phyloP scores from a whole-genome alignment of 2,113 vertebrate species.

The Aphyosemion australe region DNA sequence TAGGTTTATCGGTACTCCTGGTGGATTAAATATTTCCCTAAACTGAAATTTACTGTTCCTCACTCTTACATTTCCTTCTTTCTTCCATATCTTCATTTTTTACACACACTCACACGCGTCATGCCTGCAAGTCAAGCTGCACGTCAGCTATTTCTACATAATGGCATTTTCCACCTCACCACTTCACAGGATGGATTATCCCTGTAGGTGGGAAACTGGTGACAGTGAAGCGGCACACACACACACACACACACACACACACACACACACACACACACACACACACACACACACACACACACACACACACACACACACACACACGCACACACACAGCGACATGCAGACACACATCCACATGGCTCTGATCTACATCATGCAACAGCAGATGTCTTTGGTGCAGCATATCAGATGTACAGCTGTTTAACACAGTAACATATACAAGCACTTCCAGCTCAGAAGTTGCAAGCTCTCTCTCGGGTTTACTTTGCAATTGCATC shows the following conservation, averaged over 20 bases:
- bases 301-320: background rate
- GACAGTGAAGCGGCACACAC: conserved; percentile 46
- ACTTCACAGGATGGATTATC: conserved; percentile 75
- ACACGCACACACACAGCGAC: background rate
- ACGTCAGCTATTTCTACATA: conserved; percentile 74
- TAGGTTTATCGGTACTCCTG: conserved; percentile 40
- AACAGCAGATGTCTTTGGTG: conserved; percentile 33
- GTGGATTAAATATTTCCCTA: conserved; percentile 67
- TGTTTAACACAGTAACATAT: conserved; percentile 32
- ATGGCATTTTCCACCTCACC: conserved; percentile 73
- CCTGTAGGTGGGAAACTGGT: conserved; percentile 68
- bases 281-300: conserved; percentile 2
- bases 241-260: conserved; percentile 3
- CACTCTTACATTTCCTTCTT: conserved; percentile 27
- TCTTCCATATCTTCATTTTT: conserved; percentile 45
- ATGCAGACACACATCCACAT: background rate
- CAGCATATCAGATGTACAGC: conserved; percentile 24
- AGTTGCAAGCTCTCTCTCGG: conserved; percentile 17
- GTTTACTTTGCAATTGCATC: conserved; percentile 29
- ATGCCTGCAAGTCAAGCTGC: conserved; percentile 57
- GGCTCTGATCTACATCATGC: conserved; percentile 22
- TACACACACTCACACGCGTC: conserved; percentile 22
- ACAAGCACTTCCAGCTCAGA: background rate
- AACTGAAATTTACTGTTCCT: conserved; percentile 56
- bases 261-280: background rate